These are phyloP conservation scores for Epicampocera succincta DNA, from an alignment of 2,888 invertebrate species.

Conservation along the genomic window DNA sequence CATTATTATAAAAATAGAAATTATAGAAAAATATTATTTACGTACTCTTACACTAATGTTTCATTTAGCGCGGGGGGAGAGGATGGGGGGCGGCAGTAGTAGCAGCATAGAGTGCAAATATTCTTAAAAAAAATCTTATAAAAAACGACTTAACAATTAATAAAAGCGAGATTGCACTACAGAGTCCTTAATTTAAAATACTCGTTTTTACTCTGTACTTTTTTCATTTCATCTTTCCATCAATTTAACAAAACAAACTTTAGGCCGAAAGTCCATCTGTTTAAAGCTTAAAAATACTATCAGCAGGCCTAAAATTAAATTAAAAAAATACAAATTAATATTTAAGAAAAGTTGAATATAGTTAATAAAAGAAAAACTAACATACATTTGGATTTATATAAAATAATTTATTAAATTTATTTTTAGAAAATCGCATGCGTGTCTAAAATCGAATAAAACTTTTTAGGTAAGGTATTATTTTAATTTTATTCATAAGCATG, in stretches of 20 bases:
- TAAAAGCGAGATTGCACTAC: constrained; percentile 75
- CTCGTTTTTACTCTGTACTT: constrained; percentile 58
- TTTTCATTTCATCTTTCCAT: constrained; percentile 1
- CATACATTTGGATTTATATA: no score
- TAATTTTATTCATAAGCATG: no score
- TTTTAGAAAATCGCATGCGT: no score
- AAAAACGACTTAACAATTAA: constrained; percentile 63
- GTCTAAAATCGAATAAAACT: no score
- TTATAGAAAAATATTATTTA: constrained; percentile 23
- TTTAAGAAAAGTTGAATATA: neutral
- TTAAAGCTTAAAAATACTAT: constrained; percentile 68
- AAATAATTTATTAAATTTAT: no score
- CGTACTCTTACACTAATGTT: constrained; percentile 37
- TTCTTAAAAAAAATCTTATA: constrained; percentile 49
- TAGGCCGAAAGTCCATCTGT: constrained; percentile 70
- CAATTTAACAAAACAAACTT: constrained; percentile 56
- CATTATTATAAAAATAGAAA: constrained; percentile 52
- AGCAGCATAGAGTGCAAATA: constrained; percentile 39
- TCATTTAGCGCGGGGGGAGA: neutral
- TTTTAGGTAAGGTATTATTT: no score
- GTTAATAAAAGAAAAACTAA: no score
- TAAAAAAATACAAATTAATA: constrained; percentile 38
- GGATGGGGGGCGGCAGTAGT: constrained; percentile 36
- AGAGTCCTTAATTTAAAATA: constrained; percentile 72
- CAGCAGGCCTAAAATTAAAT: constrained; percentile 75